A percentile compares a stretch with the other conserved stretches of the same genome.
Evolutionary conservation across 1,140 invertebrate species (phyloP).

Genomic region (Saccostrea glomerata): DNA sequence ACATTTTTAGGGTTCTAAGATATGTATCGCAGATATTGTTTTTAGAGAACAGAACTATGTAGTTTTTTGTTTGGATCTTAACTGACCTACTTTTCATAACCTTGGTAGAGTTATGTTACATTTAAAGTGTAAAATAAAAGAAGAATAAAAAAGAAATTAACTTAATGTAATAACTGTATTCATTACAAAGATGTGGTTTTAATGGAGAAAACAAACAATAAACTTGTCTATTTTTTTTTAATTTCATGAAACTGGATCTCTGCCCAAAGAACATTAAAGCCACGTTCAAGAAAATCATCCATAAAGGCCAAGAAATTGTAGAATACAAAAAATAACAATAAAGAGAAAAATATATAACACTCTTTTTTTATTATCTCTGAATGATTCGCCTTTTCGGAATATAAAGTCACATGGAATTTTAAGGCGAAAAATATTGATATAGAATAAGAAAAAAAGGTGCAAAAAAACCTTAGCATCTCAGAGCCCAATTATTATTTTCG

Average conservation of each 20-base stretch:
- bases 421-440: background rate
- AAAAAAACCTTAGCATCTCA: background rate
- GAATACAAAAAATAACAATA: slow-evolving; percentile 1
- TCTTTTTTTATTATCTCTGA: background rate
- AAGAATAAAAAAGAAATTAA: background rate
- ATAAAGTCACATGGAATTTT: background rate
- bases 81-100: background rate
- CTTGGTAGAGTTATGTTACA: background rate
- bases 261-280: slow-evolving; percentile 5
- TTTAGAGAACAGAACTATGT: background rate
- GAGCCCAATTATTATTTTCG: background rate
- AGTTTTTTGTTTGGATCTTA: background rate
- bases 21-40: background rate
- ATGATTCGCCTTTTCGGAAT: background rate
- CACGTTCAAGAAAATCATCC: slow-evolving; percentile 13
- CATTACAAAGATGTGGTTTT: background rate
- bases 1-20: background rate
- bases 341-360: background rate
- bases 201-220: background rate
- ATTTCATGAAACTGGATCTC: slow-evolving; percentile 13
- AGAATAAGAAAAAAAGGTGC: background rate
- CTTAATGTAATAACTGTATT: background rate
- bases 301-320: background rate
- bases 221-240: slow-evolving; percentile 10
- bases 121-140: background rate